Conservation (phyloP, 2,888 invertebrate species). For the Diaphora mendica region DNA sequence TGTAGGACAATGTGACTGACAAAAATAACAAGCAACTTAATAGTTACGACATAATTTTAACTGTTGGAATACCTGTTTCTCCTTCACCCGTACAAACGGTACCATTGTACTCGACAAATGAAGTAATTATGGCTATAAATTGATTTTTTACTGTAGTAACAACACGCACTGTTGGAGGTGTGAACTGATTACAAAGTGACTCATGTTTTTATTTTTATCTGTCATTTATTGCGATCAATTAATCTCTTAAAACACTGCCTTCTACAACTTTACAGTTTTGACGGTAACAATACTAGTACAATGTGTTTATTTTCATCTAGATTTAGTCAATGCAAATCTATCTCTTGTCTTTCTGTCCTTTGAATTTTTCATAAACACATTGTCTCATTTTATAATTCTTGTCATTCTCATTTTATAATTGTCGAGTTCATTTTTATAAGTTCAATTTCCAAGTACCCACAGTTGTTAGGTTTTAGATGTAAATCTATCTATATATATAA, state of each 20-base stretch:
- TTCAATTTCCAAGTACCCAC: too few relatives aligned
- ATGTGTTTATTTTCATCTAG: background rate
- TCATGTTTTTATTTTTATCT: background rate
- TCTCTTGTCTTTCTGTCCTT: background rate
- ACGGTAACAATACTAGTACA: background rate
- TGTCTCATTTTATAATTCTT: background rate
- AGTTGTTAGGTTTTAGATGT: too few relatives aligned
- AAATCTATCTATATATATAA: too few relatives aligned
- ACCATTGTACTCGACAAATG: constrained; percentile 32
- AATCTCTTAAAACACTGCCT: background rate
- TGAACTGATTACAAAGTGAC: constrained; percentile 7
- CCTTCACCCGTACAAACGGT: constrained; percentile 37
- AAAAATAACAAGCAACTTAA: background rate
- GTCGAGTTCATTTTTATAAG: too few relatives aligned
- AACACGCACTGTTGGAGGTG: constrained; percentile 26
- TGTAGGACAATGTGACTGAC: too few relatives aligned
- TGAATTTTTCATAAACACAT: background rate
- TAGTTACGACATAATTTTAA: background rate
- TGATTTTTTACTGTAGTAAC: constrained; percentile 24
- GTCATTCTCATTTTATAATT: too few relatives aligned
- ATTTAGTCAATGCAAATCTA: background rate
- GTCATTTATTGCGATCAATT: background rate
- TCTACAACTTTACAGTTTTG: background rate
- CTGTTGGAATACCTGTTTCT: constrained; percentile 2
- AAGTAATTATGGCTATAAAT: constrained; percentile 45